Evolutionary conservation across 2,888 invertebrate species (phyloP), one percentile per base, ranked within the genome.

Genomic region (Suillia variegata): DNA sequence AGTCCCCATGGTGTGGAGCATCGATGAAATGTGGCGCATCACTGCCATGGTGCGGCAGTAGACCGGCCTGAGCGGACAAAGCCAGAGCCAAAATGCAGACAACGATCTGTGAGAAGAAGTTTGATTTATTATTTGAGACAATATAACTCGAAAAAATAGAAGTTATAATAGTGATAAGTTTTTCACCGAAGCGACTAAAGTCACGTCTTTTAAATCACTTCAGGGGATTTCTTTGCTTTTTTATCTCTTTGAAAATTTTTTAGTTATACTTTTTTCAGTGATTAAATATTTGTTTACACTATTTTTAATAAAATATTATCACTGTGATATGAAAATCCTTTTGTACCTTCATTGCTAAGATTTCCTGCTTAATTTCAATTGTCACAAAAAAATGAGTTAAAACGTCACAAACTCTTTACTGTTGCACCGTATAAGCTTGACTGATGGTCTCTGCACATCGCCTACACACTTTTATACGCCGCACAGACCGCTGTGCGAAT

Each of bases 311-410:
- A n/a, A n/a, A n/a, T n/a, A n/a, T n/a, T n/a, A n/a, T n/a, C n/a
- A n/a, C 22, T 20, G 15, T n/a, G 31, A 20, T 45, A 5, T 8
- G 38, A n/a, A n/a, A 4, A 38, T n/a, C 12, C 38, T 18, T 5
- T 5, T 66, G 58, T 65, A 80, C 80, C 80, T 80, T 80, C 80
- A 80, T 80, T 76, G 54, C 62, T 63, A 74, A 69, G 77, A 80
- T 80, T 78, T 77, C 76, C 68, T 65, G 68, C 76, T 78, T 79
- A 65, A 62, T 66, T 65, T 75, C 72, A 69, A 69, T 70, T 69
- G 63, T 73, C 72, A 71, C 73, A 75, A 75, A 73, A 65, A 59
- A 62, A 62, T 59, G 57, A 57, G n/a, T n/a, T n/a, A n/a, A n/a
- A 62, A 63, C 63, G 68, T 67, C 63, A 67, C 66, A 68, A 67